Evolutionary conservation across 1,140 invertebrate genomes (phyloP), one percentile per base, ranked within the genome.

Genomic region (Conus betulinus): DNA sequence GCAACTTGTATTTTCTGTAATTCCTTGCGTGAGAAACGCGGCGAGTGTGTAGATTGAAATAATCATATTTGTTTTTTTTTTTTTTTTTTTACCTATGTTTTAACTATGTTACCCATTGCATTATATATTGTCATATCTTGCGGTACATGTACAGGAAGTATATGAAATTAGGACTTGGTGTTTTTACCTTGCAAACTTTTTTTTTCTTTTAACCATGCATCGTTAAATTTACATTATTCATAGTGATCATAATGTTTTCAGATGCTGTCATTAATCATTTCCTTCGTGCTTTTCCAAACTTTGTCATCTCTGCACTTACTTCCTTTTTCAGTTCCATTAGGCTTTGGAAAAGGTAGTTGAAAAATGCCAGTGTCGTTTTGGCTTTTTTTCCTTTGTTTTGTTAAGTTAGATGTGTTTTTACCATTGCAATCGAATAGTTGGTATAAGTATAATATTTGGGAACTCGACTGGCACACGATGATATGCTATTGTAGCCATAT

Each of bases 11-110:
- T 87, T 79, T 23, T 78, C 79, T 86, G 20, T 71, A 71, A 87
- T 87, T 87, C 53, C 85, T 87, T n/a, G n/a, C n/a, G n/a, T 53
- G 52, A 78, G 74, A 79, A 74, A 87, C n/a, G n/a, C n/a, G n/a
- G n/a, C n/a, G 74, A 87, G 85, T 52, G 53, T 79, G 74, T 87
- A 87, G 85, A 87, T 78, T 87, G 25, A 87, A 53, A 52, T 76
- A 87, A 87, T 87, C 53, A 55, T 78, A n/a, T n/a, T n/a, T n/a
- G n/a, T 60, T 83, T 55, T 23, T 83, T 55, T 83, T 83, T 52
- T 60, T 55, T 83, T 27, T 27, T 55, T 17, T 83, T 81, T 11
- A 81, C 39, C 13, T 78, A 17, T 51, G 76, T n/a, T 81, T 53
- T 81, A 81, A 53, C n/a, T n/a, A n/a, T n/a, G n/a, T n/a, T n/a